These are phyloP conservation scores for Notarius lentiginosus DNA, from an alignment of 2,113 vertebrate species.

Conservation along the genomic window DNA sequence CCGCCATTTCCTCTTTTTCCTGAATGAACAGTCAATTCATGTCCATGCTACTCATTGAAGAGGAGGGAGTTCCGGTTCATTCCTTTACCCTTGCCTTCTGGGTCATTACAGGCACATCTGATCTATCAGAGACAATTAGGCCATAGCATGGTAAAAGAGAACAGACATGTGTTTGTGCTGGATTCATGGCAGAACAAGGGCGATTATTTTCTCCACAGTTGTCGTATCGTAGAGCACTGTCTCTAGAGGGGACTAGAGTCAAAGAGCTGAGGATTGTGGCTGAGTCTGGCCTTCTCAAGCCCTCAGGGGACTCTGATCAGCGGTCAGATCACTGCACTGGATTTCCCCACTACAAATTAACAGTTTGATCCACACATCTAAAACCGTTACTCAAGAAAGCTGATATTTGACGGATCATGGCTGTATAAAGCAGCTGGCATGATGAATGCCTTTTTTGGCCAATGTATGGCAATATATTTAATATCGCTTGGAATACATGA, in stretches of 20 bases:
- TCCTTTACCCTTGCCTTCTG: constrained; percentile 14
- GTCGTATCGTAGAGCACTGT: constrained; percentile 59
- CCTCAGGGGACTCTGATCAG: constrained; percentile 40
- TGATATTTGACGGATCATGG: constrained; percentile 7
- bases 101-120: constrained; percentile 48
- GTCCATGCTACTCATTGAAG: constrained; percentile 13
- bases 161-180: constrained; percentile 58
- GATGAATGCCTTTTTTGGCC: not conserved
- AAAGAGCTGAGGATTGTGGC: constrained; percentile 32
- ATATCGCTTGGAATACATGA: not conserved
- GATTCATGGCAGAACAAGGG: constrained; percentile 47
- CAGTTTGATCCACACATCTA: constrained; percentile 17
- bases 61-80: constrained; percentile 7
- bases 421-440: not conserved
- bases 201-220: constrained; percentile 56
- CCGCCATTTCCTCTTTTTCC: constrained; percentile 34
- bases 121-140: constrained; percentile 63
- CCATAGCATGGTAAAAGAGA: constrained; percentile 49
- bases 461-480: not conserved
- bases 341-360: constrained; percentile 22
- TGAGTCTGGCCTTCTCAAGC: constrained; percentile 35
- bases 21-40: constrained; percentile 17
- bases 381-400: constrained; percentile 19
- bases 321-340: constrained; percentile 17
- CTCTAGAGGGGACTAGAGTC: constrained; percentile 50